These are phyloP conservation scores for Atopsyche davidsoni DNA, from an alignment of 1,140 invertebrate genomes.

Conservation along the genomic window DNA sequence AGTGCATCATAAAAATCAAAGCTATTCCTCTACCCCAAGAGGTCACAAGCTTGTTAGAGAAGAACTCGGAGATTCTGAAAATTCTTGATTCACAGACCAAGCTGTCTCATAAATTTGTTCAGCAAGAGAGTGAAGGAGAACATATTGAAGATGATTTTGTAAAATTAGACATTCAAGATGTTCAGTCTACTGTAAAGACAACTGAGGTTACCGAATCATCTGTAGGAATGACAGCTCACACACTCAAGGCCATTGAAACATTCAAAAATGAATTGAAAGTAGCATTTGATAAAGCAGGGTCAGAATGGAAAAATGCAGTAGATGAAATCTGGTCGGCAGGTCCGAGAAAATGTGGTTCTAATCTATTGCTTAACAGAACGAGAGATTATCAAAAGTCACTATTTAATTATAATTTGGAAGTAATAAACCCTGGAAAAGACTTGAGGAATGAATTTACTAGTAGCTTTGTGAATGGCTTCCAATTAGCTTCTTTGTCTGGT, in stretches of 20 bases:
- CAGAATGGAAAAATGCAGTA: conserved; percentile 54
- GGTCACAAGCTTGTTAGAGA: conserved; percentile 60
- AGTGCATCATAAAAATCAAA: conserved; percentile 67
- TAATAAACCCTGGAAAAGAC: conserved; percentile 39
- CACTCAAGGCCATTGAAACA: conserved; percentile 51
- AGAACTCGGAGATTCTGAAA: conserved; percentile 51
- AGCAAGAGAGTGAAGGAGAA: background rate
- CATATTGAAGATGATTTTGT: conserved; percentile 19
- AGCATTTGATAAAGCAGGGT: conserved; percentile 55
- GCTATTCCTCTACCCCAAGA: conserved; percentile 72
- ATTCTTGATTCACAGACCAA: conserved; percentile 32
- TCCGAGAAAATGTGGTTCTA: conserved; percentile 81
- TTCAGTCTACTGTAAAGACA: background rate
- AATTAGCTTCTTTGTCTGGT: conserved; percentile 82
- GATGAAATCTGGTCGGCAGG: conserved; percentile 87
- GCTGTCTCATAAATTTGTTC: background rate
- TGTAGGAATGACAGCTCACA: background rate
- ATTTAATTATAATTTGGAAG: conserved; percentile 40
- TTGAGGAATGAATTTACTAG: conserved; percentile 59
- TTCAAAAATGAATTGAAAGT: conserved; percentile 61
- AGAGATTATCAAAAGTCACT: conserved; percentile 50
- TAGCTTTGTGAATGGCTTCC: conserved; percentile 90
- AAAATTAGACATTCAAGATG: conserved; percentile 15
- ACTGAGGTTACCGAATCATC: conserved; percentile 6
- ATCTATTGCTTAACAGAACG: conserved; percentile 77